phyloP scores from a whole-genome alignment of 1,140 invertebrate species.

The Eriosoma lanigerum region DNA sequence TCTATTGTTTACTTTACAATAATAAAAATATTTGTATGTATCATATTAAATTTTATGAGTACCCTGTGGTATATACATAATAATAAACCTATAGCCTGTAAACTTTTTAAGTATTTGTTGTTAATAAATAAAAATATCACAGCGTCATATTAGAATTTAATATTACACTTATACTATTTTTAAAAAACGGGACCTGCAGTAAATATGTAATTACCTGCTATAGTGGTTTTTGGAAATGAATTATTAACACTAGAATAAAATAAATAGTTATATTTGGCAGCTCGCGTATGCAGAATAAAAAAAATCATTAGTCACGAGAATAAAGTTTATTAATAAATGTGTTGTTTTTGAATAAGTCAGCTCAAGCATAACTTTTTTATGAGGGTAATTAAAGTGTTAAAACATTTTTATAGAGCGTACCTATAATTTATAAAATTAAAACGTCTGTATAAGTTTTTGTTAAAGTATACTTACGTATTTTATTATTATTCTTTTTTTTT shows the following conservation, averaged over 20 bases:
- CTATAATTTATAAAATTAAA: conserved; percentile 29
- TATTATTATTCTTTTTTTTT: too few species aligned
- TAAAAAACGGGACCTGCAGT: not conserved
- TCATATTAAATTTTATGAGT: too few species aligned
- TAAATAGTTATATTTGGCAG: conserved; percentile 32
- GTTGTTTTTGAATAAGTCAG: conserved; percentile 22
- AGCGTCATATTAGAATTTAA: not conserved
- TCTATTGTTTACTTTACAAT: too few species aligned
- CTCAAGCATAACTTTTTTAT: not conserved
- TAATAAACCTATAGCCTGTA: not conserved
- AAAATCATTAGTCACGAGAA: conserved; percentile 14
- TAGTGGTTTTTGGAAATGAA: conserved; percentile 12
- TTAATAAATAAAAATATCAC: not conserved
- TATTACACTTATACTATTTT: not conserved
- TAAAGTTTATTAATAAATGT: conserved; percentile 28
- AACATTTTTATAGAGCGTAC: not conserved
- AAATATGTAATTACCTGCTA: not conserved
- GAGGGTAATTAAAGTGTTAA: conserved; percentile 29
- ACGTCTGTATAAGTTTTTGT: too few species aligned
- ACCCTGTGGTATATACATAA: not conserved
- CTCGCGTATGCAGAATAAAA: not conserved
- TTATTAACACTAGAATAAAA: conserved; percentile 26
- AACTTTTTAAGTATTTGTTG: too few species aligned
- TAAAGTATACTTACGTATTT: too few species aligned
- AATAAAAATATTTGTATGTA: too few species aligned